A percentile compares a stretch with the other conserved stretches of the same genome.
Evolutionary conservation across 2,888 invertebrate genomes (phyloP).

Genomic region (Idaea straminata): DNA sequence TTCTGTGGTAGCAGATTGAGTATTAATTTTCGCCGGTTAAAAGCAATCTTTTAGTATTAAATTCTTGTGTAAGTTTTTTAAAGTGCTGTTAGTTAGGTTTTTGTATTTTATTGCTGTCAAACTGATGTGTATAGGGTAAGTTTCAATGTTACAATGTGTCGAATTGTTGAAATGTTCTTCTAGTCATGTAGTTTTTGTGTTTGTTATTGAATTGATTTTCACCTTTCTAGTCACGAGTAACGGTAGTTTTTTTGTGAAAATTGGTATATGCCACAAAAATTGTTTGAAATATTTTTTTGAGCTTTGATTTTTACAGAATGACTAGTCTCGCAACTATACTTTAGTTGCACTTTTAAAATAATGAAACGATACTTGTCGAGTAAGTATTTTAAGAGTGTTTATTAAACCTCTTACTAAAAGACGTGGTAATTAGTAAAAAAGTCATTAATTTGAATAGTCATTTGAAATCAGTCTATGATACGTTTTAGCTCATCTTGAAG

Average conservation of each 20-base stretch:
- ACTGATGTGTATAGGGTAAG: slow-evolving; percentile 47
- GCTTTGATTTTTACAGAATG: too few species aligned
- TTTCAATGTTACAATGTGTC: slow-evolving; percentile 36
- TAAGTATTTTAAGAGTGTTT: too few species aligned
- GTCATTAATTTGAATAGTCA: too few species aligned
- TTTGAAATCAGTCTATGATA: too few species aligned
- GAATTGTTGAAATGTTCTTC: slow-evolving; percentile 50
- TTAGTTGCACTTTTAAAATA: too few species aligned
- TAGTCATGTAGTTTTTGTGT: slow-evolving; percentile 60
- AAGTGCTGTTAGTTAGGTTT: slow-evolving; percentile 26
- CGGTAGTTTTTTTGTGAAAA: slow-evolving; percentile 52
- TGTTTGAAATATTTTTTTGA: neutral
- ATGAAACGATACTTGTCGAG: too few species aligned
- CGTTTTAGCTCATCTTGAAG: too few species aligned
- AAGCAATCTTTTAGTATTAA: slow-evolving; percentile 13
- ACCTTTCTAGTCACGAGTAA: slow-evolving; percentile 76
- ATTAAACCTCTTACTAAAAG: too few species aligned
- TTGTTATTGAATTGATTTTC: slow-evolving; percentile 59
- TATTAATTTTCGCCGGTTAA: slow-evolving; percentile 5
- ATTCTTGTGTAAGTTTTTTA: slow-evolving; percentile 19
- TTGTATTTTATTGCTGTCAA: slow-evolving; percentile 33
- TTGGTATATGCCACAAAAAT: slow-evolving; percentile 30
- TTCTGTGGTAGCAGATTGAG: neutral
- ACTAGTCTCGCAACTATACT: too few species aligned
- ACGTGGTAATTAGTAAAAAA: too few species aligned